Percentiles rank a stretch among this genome's conserved stretches.
Evolutionary conservation across 1,140 invertebrate species (phyloP).

Genomic region (Drosophila sulfurigaster): DNA sequence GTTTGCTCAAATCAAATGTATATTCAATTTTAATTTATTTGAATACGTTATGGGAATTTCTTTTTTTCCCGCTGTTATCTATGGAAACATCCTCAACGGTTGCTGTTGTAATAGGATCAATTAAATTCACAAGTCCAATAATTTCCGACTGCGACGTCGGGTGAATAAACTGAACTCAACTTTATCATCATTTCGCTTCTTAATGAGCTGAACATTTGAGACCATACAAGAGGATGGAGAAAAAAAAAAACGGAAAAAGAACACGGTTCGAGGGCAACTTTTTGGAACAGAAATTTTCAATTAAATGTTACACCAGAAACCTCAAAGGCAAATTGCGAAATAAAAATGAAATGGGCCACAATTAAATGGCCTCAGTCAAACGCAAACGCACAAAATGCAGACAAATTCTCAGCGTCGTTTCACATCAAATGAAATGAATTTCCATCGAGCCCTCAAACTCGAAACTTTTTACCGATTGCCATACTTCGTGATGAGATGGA

Average conservation of each 20-base stretch:
- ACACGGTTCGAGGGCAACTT: conserved; percentile 31
- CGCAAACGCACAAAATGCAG: conserved; percentile 39
- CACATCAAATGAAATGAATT: conserved; percentile 69
- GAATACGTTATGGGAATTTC: background rate
- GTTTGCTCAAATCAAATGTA: background rate
- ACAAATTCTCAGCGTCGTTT: conserved; percentile 61
- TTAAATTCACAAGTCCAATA: conserved; percentile 16
- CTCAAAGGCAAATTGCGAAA: conserved; percentile 78
- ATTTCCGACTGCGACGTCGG: conserved; percentile 23
- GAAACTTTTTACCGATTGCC: conserved; percentile 39
- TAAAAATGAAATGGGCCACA: conserved; percentile 66
- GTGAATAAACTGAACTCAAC: conserved; percentile 30
- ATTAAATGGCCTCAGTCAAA: conserved; percentile 56
- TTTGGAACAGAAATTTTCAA: conserved; percentile 70
- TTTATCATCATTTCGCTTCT: conserved; percentile 52
- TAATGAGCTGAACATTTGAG: conserved; percentile 69
- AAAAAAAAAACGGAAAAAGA: conserved; percentile 23
- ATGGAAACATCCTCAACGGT: background rate
- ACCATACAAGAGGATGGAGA: conserved; percentile 25
- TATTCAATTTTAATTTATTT: conserved; percentile 19
- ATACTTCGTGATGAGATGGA: background rate
- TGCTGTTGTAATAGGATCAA: background rate
- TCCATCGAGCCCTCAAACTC: conserved; percentile 34
- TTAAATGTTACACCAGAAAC: conserved; percentile 73
- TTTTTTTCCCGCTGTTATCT: background rate